Percentiles rank a stretch among this genome's conserved stretches.
phyloP scores from a whole-genome alignment of 2,797 vertebrate genomes.

The Tiaroga cobitis region DNA sequence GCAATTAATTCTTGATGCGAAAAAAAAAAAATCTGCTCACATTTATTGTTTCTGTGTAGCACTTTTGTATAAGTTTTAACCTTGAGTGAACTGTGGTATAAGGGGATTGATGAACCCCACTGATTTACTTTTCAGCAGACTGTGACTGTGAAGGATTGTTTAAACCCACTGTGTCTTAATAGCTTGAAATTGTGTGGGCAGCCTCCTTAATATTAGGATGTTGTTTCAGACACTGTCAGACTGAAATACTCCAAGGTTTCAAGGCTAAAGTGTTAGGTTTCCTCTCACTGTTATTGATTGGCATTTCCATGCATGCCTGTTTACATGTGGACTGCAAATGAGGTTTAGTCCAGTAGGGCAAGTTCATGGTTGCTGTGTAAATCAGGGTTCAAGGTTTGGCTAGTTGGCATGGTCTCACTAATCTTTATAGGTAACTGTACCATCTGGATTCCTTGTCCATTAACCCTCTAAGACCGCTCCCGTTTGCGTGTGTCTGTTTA shows the following conservation, averaged over 20 bases:
- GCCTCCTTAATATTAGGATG: background rate
- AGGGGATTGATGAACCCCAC: background rate
- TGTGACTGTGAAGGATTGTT: background rate
- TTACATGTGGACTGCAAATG: background rate
- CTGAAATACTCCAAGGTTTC: conserved; percentile 13
- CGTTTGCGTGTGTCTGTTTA: no score
- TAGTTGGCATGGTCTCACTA: background rate
- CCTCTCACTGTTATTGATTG: background rate
- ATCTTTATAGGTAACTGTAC: background rate
- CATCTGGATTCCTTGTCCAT: background rate
- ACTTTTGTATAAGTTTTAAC: background rate
- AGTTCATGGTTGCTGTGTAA: background rate
- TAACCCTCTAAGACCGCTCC: no score
- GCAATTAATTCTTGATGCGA: background rate
- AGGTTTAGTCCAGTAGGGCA: background rate
- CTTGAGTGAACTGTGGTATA: background rate
- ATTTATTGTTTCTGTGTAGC: background rate
- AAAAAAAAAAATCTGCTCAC: background rate
- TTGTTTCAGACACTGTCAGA: conserved; percentile 34
- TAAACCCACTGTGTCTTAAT: background rate
- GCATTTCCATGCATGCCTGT: background rate
- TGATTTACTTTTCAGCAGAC: background rate
- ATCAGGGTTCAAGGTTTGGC: conserved; percentile 9
- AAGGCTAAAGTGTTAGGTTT: conserved; percentile 11
- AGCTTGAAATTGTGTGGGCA: background rate